These are phyloP conservation scores for Drosophila neotestacea DNA, from an alignment of 2,888 invertebrate species.

Conservation along the genomic window DNA sequence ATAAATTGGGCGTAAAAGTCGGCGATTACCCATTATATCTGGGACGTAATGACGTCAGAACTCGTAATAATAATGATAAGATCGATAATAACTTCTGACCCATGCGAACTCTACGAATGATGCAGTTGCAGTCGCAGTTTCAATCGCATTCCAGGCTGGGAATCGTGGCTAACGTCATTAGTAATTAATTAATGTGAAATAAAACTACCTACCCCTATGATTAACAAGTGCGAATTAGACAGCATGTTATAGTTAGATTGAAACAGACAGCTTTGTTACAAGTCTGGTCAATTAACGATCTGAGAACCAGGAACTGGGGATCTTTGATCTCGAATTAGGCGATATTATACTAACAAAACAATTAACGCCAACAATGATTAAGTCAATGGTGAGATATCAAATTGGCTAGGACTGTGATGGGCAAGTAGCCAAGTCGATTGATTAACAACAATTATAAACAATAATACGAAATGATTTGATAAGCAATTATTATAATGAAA, in stretches of 20 bases:
- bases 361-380: slow-evolving; percentile 40
- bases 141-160: slow-evolving; percentile 9
- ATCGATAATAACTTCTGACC: slow-evolving; percentile 52
- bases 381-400: too few species aligned
- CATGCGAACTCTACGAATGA: slow-evolving; percentile 23
- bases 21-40: slow-evolving; percentile 18
- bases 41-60: slow-evolving; percentile 40
- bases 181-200: slow-evolving; percentile 52
- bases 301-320: slow-evolving; percentile 8
- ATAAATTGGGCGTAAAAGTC: slow-evolving; percentile 28
- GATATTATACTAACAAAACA: slow-evolving; percentile 19
- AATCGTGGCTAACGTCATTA: slow-evolving; percentile 23
- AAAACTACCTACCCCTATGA: slow-evolving; percentile 32
- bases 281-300: slow-evolving; percentile 12
- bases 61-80: slow-evolving; percentile 1
- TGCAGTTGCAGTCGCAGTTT: slow-evolving; percentile 7
- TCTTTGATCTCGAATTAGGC: slow-evolving; percentile 8
- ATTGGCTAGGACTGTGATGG: too few species aligned
- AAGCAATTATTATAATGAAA: slow-evolving; percentile 37
- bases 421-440: slow-evolving; percentile 37
- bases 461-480: slow-evolving; percentile 46
- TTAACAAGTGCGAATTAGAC: slow-evolving; percentile 55
- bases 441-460: slow-evolving; percentile 24
- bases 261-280: slow-evolving; percentile 30
- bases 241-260: slow-evolving; percentile 35